These are phyloP conservation scores for Sebastes hubbsi DNA, from an alignment of 2,797 vertebrate genomes.

Conservation along the genomic window DNA sequence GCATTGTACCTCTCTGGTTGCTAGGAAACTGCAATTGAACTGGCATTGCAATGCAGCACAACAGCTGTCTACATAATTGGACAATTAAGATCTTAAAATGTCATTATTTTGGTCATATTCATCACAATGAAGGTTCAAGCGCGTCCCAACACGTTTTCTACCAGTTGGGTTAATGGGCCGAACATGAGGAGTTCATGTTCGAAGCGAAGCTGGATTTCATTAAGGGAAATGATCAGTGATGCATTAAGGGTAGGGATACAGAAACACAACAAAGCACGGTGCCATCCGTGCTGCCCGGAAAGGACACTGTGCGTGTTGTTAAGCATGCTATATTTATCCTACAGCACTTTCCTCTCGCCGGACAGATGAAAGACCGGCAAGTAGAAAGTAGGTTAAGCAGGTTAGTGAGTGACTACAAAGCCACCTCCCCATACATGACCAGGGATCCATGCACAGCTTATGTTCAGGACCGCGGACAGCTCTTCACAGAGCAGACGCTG, in stretches of 20 bases:
- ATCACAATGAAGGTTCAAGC: slow-evolving; percentile 77
- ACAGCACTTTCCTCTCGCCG: slow-evolving; percentile 62
- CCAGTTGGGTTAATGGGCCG: slow-evolving; percentile 79
- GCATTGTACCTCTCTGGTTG: slow-evolving; percentile 81
- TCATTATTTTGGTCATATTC: slow-evolving; percentile 81
- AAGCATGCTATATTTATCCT: slow-evolving; percentile 71
- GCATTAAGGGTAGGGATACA: slow-evolving; percentile 25
- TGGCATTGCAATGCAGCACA: slow-evolving; percentile 81
- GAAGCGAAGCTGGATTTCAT: slow-evolving; percentile 57
- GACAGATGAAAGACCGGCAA: slow-evolving; percentile 54
- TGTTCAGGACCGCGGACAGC: slow-evolving; percentile 71
- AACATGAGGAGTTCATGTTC: slow-evolving; percentile 70
- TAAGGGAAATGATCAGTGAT: slow-evolving; percentile 54
- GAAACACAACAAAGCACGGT: slow-evolving; percentile 1
- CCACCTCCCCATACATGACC: slow-evolving; percentile 53
- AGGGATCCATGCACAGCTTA: slow-evolving; percentile 31
- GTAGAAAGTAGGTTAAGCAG: slow-evolving; percentile 81
- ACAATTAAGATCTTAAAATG: slow-evolving; percentile 85
- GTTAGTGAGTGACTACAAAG: slow-evolving; percentile 72
- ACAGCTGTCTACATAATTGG: slow-evolving; percentile 84
- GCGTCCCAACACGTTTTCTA: slow-evolving; percentile 70
- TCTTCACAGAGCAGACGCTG: slow-evolving; percentile 31
- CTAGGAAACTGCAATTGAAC: slow-evolving; percentile 86
- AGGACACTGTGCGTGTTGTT: slow-evolving; percentile 31
- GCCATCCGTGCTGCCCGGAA: not conserved